phyloP scores from a whole-genome alignment of 2,888 invertebrate genomes.

The Drosophila kanekoi region DNA sequence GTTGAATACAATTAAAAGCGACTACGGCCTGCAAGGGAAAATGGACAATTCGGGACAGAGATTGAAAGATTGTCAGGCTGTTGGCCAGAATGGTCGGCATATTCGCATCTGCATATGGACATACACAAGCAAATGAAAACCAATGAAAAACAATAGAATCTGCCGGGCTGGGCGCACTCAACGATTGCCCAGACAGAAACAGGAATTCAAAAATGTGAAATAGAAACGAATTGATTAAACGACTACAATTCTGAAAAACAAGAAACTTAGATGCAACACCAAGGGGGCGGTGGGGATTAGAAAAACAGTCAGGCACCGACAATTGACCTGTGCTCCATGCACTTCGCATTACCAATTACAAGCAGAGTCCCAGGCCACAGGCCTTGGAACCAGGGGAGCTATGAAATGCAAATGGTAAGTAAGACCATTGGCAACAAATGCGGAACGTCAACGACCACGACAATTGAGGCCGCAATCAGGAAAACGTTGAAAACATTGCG shows the following conservation, averaged over 20 bases:
- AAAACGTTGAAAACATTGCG: constrained; percentile 5
- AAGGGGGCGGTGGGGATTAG: background rate
- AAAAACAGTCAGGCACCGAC: constrained; percentile 14
- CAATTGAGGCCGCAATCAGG: constrained; percentile 76
- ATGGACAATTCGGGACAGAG: constrained; percentile 22
- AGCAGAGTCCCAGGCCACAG: constrained; percentile 17
- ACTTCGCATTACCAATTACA: constrained; percentile 79
- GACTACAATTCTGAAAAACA: constrained; percentile 16
- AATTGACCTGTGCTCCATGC: constrained; percentile 63
- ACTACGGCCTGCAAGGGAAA: constrained; percentile 6
- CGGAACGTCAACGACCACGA: constrained; percentile 61
- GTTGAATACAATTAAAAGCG: constrained; percentile 22
- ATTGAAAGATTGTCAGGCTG: constrained; percentile 25
- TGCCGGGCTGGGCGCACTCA: background rate
- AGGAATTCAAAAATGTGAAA: constrained; percentile 55
- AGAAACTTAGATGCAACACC: background rate
- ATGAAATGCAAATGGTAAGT: constrained; percentile 35
- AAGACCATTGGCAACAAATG: constrained; percentile 39
- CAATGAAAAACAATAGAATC: constrained; percentile 38
- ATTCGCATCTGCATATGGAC: constrained; percentile 12
- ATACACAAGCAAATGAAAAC: constrained; percentile 24
- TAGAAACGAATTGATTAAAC: constrained; percentile 67
- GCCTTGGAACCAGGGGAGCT: constrained; percentile 6
- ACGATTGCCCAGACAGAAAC: constrained; percentile 26
- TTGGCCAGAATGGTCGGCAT: constrained; percentile 9